Base-by-base conservation (phyloP, 2,113 vertebrate species). In the Anseranas semipalmata region DNA sequence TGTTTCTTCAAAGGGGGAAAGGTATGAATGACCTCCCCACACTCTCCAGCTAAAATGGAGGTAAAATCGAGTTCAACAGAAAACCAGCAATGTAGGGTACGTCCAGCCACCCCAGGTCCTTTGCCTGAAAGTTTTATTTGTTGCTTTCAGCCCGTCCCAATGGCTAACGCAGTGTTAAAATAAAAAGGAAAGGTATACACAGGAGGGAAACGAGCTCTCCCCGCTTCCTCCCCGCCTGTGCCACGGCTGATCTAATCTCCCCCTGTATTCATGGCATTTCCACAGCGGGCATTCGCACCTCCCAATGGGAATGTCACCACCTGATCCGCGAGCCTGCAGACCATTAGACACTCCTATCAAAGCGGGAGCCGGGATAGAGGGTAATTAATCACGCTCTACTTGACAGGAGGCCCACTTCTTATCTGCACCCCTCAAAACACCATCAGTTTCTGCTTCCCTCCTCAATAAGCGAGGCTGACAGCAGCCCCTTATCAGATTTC, bases 301-400 rank as follows among this genome's bases (percentile, higher is more conserved):
- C 93, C 89, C 65, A 14, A 76, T 7, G 6, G 25, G 70, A 90
- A 53, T 6, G 60, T 74, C 94, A 88, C 89, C 88, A 94, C 90
- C 91, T 79, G 83, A 83, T 18, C 52, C 13, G 15, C 53, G 56
- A 79, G 95, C 97, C 98, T 96, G 98, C 78, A 87, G 97, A 96
- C 97, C 97, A 74, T 98, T 97, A 98, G 93, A 85, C 83, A 93
- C 93, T 89, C 53, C 91, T 97, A 96, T 98, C 97, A 97, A 98
- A 98, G 97, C 88, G 18, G 93, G 90, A 97, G 96, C 97, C 82
- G 83, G 85, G 97, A 97, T 93, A 93, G 87, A 98, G 97, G 97
- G 98, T 97, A 98, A 99, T 99, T 98, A 98, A 99, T 99, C 99
- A 99, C 96, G 78, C 89, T 84, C 75, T 91, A 95, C 93, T 97